phyloP scores from a whole-genome alignment of 1,140 invertebrate genomes.

The Lepidurus packardi region DNA sequence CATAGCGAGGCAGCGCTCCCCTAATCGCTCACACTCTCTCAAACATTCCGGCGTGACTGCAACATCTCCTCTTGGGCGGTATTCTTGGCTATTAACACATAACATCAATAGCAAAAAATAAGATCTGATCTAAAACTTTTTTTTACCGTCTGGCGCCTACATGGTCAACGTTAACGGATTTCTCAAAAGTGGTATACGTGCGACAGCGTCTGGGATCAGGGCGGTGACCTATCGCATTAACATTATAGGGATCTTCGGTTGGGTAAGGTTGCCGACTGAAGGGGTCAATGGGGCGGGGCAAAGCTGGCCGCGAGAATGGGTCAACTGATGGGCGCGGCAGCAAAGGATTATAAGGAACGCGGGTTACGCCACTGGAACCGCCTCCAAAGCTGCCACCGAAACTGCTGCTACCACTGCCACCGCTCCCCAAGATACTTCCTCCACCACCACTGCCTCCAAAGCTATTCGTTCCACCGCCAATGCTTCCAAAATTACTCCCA shows the following conservation, averaged over 20 bases:
- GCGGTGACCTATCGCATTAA: slow-evolving; percentile 33
- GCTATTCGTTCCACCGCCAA: neutral
- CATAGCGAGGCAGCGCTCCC: slow-evolving; percentile 47
- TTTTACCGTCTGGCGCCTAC: slow-evolving; percentile 40
- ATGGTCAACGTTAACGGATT: slow-evolving; percentile 44
- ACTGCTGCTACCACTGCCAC: neutral
- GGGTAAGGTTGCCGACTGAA: slow-evolving; percentile 10
- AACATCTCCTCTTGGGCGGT: slow-evolving; percentile 43
- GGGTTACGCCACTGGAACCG: neutral
- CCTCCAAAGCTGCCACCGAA: neutral
- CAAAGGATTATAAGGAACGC: slow-evolving; percentile 1
- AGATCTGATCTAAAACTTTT: neutral
- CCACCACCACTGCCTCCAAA: neutral
- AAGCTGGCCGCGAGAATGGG: slow-evolving; percentile 22
- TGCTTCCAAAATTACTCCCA: neutral
- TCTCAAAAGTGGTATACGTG: slow-evolving; percentile 44
- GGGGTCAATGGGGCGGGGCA: slow-evolving; percentile 30
- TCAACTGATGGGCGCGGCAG: slow-evolving; percentile 12
- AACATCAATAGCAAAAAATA: neutral
- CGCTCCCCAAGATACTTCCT: neutral
- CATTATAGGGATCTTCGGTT: neutral
- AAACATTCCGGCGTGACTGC: slow-evolving; percentile 48
- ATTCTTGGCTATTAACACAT: slow-evolving; percentile 40
- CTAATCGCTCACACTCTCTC: slow-evolving; percentile 46
- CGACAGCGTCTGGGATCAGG: slow-evolving; percentile 26